A percentile compares a stretch with the other conserved stretches of the same genome.
These are phyloP conservation scores for Pocillopora damicornis DNA, from an alignment of 64 coral and sea anemone genomes.

Conservation along the genomic window DNA sequence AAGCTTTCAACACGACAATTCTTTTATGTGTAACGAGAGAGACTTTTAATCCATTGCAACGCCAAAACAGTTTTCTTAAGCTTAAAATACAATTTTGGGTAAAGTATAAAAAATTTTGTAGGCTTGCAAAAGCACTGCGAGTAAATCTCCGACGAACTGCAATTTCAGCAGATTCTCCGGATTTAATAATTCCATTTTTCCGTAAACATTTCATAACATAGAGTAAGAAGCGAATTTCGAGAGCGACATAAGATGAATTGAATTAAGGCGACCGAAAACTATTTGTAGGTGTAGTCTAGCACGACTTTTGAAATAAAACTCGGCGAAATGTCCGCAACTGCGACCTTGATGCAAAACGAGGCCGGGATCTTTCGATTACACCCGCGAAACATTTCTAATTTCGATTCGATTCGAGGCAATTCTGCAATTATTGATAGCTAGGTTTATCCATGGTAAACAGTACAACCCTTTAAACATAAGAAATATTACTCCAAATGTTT, in stretches of 20 bases:
- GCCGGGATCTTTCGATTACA: neutral
- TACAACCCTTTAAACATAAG: constrained; percentile 14
- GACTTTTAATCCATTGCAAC: constrained; percentile 14
- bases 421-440: constrained; percentile 13
- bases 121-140: neutral
- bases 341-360: constrained; percentile 10
- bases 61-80: constrained; percentile 27
- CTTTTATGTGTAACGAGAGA: neutral
- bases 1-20: neutral
- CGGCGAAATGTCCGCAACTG: neutral
- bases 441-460: constrained; percentile 13
- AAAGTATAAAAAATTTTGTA: neutral
- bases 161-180: constrained; percentile 15
- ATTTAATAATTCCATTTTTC: constrained; percentile 34
- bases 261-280: neutral
- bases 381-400: neutral
- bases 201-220: constrained; percentile 41
- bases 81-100: constrained; percentile 20
- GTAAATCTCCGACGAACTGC: neutral
- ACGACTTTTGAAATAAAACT: constrained; percentile 10
- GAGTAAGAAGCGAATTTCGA: constrained; percentile 1
- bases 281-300: constrained; percentile 7
- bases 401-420: neutral
- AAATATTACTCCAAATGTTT: constrained; percentile 41
- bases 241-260: constrained; percentile 8